Base-by-base conservation (phyloP, 2,797 vertebrate genomes). In the Heliangelus exortis region DNA sequence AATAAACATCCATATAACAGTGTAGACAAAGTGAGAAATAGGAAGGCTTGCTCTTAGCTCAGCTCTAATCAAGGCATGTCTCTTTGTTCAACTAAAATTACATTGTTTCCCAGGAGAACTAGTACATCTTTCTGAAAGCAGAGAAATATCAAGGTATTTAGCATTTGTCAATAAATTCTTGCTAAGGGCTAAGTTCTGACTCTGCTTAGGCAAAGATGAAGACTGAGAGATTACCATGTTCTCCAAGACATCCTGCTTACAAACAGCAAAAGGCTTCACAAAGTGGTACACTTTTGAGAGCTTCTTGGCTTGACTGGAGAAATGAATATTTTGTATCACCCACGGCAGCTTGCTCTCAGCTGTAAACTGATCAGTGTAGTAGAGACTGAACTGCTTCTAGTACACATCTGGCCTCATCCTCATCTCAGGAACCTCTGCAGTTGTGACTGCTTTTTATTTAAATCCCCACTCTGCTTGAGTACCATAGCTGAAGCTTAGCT, bases 11-110 rank as follows among this genome's bases (percentile, higher is more conserved):
- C 33, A 31, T 19, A 28, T 39, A 93, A 47, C 4, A 63, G 14
- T 26, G 10, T 34, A 89, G 31, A 31, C 10, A 63, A 74, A 78
- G n/a, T 31, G 41, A 85, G 25, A 76, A 93, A 71, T 34, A 47
- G 21, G 15, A 82, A 71, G 3, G 3, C 57, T 63, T 34, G 59
- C 21, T 83, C 50, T 67, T 81, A 90, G 23, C 41, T 81, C 78
- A 66, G 41, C 59, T 78, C 68, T 92, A 74, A 95, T 91, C 62
- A 68, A 75, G 84, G 73, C 57, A 65, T 26, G 25, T 8, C 31
- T 68, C 62, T 34, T 72, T 80, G 59, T 84, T 95, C 59, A 91
- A 77, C 73, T 75, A 53, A 76, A 93, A 66, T 73, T 88, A 39
- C 45, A 18, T 26, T 58, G 34, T 51, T 13, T 92, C 66, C 47